Base-by-base conservation (phyloP, 2,888 invertebrate species). In the Noctua fimbriata region DNA sequence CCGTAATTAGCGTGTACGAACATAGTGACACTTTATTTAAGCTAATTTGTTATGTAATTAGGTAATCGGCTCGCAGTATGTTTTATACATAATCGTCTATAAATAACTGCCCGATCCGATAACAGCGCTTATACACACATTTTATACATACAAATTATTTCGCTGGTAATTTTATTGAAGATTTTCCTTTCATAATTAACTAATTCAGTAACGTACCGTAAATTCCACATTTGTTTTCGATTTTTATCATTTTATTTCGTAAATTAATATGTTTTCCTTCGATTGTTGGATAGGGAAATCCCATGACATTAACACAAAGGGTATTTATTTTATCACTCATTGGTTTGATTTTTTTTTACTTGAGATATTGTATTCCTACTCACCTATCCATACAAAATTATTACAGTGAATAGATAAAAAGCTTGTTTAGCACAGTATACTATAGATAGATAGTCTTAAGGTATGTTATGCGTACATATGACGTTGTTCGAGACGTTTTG, bases 81-180 rank as follows among this genome's bases (percentile, higher is more conserved):
- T 73, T 65, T 16, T 28, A 28, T 58, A 76, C 65, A 44, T 84
- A 63, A 49, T 12, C 24, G 18, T 18, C 55, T 74, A 80, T 80
- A 69, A 85, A 83, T 85, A 85, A 85, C 85, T 49, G 32, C 18
- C n/a, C 36, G 69, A 63, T 49, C 74, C 18, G 74, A 80, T 83
- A 67, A 72, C 60, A 58, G 14, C 6, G 60, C 21, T 49, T 63
- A 66, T 58, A 14, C 10, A 66, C 70, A 83, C 71, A 49, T 84
- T 78, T 32, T n/a, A 49, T 21, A 81, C 28, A 58, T 52, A 32
- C 18, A 67, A 60, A 36, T 18, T 47, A 52, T 76, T 36, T 60
- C 24, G 9, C n/a, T 82, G 9, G 58, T 58, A 14, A 36, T 67
- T 60, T 60, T 18, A 6, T 24, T 76, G 1, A 1, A n/a, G 24